These are phyloP conservation scores for Apamea crenata DNA, from an alignment of 2,888 invertebrate species.

Conservation along the genomic window DNA sequence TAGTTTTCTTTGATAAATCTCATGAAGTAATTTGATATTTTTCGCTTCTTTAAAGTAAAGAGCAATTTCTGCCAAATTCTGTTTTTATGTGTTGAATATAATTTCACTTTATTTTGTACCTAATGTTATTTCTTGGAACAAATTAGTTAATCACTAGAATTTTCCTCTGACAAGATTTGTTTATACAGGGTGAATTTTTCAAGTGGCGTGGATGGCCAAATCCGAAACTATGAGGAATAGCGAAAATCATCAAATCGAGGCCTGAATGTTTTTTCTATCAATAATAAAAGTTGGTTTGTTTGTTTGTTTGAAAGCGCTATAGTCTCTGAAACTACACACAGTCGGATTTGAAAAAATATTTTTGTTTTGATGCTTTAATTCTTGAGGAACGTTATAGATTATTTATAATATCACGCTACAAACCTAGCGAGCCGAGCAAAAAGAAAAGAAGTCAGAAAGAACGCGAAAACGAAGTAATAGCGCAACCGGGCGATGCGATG, in stretches of 20 bases:
- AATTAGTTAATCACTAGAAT: not conserved
- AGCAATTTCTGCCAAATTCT: constrained; percentile 6
- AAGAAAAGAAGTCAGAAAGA: no score
- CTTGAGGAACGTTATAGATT: no score
- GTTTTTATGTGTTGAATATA: constrained; percentile 13
- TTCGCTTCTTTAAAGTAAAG: not conserved
- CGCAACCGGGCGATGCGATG: not conserved
- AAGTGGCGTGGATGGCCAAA: no score
- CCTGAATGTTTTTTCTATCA: not conserved
- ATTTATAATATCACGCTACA: no score
- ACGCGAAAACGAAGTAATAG: not conserved
- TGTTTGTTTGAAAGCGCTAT: no score
- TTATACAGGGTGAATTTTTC: not conserved
- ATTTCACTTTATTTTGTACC: not conserved
- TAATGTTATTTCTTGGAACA: not conserved
- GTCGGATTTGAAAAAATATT: no score
- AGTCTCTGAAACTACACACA: no score
- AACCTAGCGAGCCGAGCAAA: no score
- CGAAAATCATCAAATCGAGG: not conserved
- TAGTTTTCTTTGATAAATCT: constrained; percentile 18
- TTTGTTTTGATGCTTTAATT: no score
- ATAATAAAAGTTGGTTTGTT: no score
- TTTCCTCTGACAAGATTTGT: not conserved
- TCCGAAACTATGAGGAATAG: no score
- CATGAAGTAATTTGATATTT: constrained; percentile 7